Percentiles rank a stretch among this genome's conserved stretches.
These are phyloP conservation scores for Gavialis gangeticus DNA, from an alignment of 2,113 vertebrate species.

Conservation along the genomic window DNA sequence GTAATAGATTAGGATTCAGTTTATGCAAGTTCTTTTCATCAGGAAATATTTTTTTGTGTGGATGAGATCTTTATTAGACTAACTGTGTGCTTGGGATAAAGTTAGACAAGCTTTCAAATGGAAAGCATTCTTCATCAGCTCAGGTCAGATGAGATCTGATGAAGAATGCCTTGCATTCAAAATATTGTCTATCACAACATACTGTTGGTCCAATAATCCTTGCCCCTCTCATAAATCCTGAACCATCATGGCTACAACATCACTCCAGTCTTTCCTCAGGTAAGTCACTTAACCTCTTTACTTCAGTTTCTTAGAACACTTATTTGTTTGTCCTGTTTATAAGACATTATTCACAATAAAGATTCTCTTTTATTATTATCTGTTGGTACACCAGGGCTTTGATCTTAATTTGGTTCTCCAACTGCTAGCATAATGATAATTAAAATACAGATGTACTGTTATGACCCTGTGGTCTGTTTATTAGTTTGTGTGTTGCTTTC, in stretches of 20 bases:
- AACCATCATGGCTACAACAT: too few relatives aligned
- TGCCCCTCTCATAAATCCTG: too few relatives aligned
- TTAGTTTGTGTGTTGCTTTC: background rate
- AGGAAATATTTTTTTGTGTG: too few relatives aligned
- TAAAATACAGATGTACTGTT: background rate
- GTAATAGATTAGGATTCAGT: background rate
- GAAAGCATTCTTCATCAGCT: too few relatives aligned
- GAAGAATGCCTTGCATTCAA: too few relatives aligned
- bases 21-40: background rate
- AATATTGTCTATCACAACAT: too few relatives aligned
- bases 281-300: background rate
- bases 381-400: background rate
- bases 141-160: too few relatives aligned
- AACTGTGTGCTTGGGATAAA: too few relatives aligned
- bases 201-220: too few relatives aligned
- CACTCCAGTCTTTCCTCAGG: background rate
- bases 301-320: rapidly evolving
- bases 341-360: background rate
- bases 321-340: background rate
- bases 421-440: background rate
- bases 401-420: background rate
- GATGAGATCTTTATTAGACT: too few relatives aligned
- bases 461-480: background rate
- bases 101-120: too few relatives aligned
- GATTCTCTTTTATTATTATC: background rate